phyloP scores from a whole-genome alignment of 2,888 invertebrate species.

The Melinopterus prodromus region DNA sequence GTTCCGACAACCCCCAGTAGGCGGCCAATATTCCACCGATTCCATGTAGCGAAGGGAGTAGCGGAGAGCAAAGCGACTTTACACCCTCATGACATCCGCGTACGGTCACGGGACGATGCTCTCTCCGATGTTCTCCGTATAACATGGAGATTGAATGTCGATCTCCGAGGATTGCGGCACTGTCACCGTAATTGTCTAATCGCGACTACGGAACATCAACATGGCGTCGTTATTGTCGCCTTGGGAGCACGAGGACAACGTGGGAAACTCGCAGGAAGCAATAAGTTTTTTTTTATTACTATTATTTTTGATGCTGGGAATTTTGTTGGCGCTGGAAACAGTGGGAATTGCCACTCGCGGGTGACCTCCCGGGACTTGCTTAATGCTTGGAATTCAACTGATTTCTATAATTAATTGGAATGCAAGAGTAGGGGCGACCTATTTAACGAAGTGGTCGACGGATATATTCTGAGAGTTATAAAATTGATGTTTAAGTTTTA shows the following conservation, averaged over 20 bases:
- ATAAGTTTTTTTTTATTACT: neutral
- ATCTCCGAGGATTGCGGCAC: slow-evolving; percentile 23
- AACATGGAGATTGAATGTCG: neutral
- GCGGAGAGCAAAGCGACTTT: neutral
- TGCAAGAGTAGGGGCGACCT: neutral
- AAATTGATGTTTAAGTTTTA: too few relatives aligned
- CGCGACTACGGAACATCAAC: slow-evolving; percentile 41
- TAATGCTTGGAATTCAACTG: neutral
- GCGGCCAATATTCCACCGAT: slow-evolving; percentile 25
- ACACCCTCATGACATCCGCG: neutral
- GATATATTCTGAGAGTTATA: neutral
- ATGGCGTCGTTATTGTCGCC: slow-evolving; percentile 38
- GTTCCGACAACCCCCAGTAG: slow-evolving; percentile 45
- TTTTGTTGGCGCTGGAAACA: neutral
- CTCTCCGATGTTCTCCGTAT: slow-evolving; percentile 8
- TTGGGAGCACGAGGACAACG: slow-evolving; percentile 30
- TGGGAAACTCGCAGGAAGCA: slow-evolving; percentile 5
- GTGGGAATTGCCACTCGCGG: too few relatives aligned
- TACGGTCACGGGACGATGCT: neutral
- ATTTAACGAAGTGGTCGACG: neutral
- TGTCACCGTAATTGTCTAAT: slow-evolving; percentile 43
- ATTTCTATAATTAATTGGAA: neutral
- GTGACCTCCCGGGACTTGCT: neutral
- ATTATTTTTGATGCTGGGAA: neutral
- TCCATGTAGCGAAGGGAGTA: slow-evolving; percentile 8